A percentile compares a stretch with the other conserved stretches of the same genome.
Conservation (phyloP, 2,888 invertebrate species). For the Euphydryas editha region DNA sequence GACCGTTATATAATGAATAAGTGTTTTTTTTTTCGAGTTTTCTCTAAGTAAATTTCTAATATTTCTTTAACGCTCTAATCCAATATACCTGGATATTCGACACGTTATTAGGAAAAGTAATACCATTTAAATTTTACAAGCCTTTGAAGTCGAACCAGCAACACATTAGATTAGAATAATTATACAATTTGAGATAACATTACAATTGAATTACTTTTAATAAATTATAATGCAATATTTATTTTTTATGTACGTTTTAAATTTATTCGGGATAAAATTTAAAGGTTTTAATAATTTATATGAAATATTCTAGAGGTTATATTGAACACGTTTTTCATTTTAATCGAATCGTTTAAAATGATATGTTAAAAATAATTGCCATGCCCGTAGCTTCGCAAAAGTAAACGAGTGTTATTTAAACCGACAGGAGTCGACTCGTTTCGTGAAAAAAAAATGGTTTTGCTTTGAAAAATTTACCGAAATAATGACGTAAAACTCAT, state of each 20-base stretch:
- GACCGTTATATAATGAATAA: neutral
- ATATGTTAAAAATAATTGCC: constrained; percentile 73
- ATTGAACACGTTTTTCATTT: constrained; percentile 49
- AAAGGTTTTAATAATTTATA: constrained; percentile 22
- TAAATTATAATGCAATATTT: neutral
- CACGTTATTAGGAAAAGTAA: neutral
- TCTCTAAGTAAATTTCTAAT: neutral
- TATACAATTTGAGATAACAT: neutral
- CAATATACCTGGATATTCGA: neutral
- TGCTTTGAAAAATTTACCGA: constrained; percentile 74
- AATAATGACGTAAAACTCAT: constrained; percentile 81
- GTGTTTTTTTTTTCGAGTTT: neutral
- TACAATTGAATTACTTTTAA: neutral
- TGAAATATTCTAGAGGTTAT: constrained; percentile 22
- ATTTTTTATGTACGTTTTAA: neutral
- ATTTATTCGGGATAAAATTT: constrained; percentile 14
- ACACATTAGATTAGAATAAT: neutral
- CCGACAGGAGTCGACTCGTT: constrained; percentile 57
- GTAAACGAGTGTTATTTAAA: constrained; percentile 81
- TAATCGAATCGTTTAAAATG: constrained; percentile 74
- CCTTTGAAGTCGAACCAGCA: neutral
- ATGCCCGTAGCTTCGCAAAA: constrained; percentile 66
- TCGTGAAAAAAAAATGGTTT: constrained; percentile 62
- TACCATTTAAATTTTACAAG: neutral
- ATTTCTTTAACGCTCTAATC: no score